Percentiles rank a stretch among this genome's conserved stretches.
phyloP scores from a whole-genome alignment of 2,113 vertebrate species.

The Phyllostomus hastatus region DNA sequence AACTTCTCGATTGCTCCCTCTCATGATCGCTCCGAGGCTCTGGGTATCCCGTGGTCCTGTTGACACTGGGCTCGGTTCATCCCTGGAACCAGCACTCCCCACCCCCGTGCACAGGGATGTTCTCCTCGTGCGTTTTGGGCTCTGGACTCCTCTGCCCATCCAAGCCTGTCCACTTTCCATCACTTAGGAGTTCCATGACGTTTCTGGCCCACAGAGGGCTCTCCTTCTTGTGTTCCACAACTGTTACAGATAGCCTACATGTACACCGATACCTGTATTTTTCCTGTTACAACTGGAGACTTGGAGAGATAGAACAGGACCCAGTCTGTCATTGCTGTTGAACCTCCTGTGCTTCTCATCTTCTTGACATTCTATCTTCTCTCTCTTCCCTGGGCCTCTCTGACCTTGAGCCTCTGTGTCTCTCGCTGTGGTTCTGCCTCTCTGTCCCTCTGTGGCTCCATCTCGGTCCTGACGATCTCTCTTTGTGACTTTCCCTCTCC shows the following conservation, averaged over 20 bases:
- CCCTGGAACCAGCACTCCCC: background rate
- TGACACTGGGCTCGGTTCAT: background rate
- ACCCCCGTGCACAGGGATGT: accelerated
- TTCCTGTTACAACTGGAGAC: background rate
- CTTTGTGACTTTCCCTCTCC: background rate
- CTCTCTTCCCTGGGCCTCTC: background rate
- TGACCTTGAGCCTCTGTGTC: background rate
- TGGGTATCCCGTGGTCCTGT: background rate
- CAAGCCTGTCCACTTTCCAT: background rate
- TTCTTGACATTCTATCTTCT: background rate
- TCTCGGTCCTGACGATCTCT: background rate
- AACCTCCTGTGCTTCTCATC: background rate
- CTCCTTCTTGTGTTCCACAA: background rate
- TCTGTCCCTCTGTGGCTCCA: background rate
- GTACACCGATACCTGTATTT: background rate
- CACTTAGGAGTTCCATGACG: background rate
- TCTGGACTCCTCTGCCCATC: background rate
- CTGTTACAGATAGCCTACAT: background rate
- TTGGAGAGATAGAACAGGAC: background rate
- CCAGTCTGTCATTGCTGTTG: background rate
- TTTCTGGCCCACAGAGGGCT: background rate
- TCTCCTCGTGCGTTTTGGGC: background rate
- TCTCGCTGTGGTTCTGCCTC: background rate
- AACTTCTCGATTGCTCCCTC: accelerated
- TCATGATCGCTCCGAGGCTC: background rate